A percentile compares a stretch with the other conserved stretches of the same genome.
Conservation (phyloP, 2,113 vertebrate genomes). For the Hiodon alosoides region DNA sequence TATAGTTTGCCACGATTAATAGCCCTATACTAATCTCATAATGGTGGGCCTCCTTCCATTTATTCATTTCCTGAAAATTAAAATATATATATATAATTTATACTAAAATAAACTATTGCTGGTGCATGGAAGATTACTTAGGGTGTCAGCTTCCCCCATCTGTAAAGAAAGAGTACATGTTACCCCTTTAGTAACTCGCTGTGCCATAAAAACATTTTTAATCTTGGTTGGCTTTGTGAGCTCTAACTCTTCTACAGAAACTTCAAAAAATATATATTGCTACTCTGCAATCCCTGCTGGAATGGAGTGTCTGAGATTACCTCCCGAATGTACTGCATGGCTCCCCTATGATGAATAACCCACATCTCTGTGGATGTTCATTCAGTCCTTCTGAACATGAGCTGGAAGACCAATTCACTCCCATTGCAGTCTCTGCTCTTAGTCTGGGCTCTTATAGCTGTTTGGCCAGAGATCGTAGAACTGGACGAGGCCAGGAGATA, state of each 20-base stretch:
- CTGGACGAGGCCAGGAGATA: constrained; percentile 49
- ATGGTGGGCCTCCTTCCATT: constrained; percentile 45
- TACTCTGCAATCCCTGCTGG: constrained; percentile 48
- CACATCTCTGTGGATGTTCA: constrained; percentile 49
- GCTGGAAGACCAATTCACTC: constrained; percentile 41
- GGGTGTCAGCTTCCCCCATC: constrained; percentile 26
- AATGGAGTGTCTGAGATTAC: constrained; percentile 41
- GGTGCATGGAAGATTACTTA: constrained; percentile 25
- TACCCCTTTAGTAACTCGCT: constrained; percentile 35
- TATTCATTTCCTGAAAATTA: constrained; percentile 20
- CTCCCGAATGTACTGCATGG: constrained; percentile 43
- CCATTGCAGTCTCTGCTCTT: constrained; percentile 18
- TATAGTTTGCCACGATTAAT: constrained; percentile 18
- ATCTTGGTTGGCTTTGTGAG: constrained; percentile 33
- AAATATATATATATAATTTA: too few species aligned
- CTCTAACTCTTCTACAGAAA: constrained; percentile 37
- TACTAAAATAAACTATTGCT: constrained; percentile 45
- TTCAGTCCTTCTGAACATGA: constrained; percentile 48
- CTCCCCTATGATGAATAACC: constrained; percentile 58
- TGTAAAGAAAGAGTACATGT: constrained; percentile 19
- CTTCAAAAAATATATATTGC: constrained; percentile 43
- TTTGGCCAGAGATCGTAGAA: constrained; percentile 46
- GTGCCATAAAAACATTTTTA: constrained; percentile 24
- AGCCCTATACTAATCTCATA: neutral
- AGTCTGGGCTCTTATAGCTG: constrained; percentile 41